Conservation (phyloP, 2,113 vertebrate genomes). For the Trochalopteron elliotii region DNA sequence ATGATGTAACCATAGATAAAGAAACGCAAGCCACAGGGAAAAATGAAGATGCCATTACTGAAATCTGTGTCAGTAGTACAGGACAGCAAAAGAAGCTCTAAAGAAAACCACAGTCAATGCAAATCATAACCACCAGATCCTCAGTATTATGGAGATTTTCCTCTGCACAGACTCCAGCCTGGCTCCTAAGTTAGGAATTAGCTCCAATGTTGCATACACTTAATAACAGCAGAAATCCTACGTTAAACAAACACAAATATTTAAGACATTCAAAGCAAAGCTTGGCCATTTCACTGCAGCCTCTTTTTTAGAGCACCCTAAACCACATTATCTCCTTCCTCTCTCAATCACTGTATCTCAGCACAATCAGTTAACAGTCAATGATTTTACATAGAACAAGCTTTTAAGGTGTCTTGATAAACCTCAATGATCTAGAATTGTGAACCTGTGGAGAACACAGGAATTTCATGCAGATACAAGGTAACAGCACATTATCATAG, state of each 20-base stretch:
- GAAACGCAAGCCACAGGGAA: background rate
- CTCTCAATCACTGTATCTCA: background rate
- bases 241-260: background rate
- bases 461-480: fast-evolving
- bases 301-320: background rate
- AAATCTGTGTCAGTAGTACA: background rate
- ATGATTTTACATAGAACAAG: background rate
- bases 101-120: background rate
- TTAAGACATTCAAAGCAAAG: background rate
- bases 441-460: too few relatives aligned
- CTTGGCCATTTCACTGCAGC: background rate
- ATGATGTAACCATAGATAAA: background rate
- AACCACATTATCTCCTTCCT: background rate
- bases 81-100: background rate
- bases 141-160: background rate
- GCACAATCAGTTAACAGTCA: background rate
- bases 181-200: background rate
- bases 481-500: background rate
- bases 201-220: background rate
- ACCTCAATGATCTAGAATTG: background rate
- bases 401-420: background rate
- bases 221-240: background rate
- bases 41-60: background rate
- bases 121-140: background rate
- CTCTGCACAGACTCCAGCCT: background rate